Evolutionary conservation across 2,113 vertebrate genomes (phyloP).

Genomic region (Typhlomys cinereus): DNA sequence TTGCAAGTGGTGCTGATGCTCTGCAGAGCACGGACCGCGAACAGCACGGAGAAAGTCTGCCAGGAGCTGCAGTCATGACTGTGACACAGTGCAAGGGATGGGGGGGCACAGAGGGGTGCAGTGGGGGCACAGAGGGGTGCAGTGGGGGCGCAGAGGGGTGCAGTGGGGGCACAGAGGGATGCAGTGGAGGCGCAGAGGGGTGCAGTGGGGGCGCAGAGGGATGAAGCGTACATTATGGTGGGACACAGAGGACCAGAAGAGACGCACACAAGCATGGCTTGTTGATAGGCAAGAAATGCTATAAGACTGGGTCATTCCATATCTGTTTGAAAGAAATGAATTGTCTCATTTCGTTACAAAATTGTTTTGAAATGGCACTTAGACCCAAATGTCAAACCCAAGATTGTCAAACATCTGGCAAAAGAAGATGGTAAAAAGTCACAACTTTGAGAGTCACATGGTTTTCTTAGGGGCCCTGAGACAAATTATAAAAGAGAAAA

Average conservation of each 20-base stretch:
- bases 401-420: neutral
- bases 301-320: neutral
- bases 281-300: neutral
- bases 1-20: too few species aligned
- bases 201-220: neutral
- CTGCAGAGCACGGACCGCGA: too few species aligned
- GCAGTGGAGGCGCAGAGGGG: neutral
- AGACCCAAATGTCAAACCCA: neutral
- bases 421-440: neutral
- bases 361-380: neutral
- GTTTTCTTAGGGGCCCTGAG: neutral
- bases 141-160: neutral
- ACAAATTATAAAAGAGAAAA: neutral
- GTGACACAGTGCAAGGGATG: too few species aligned
- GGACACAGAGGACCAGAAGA: neutral
- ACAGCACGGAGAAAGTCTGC: too few species aligned
- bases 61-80: too few species aligned
- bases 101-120: too few species aligned
- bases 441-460: neutral
- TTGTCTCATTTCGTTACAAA: too few species aligned
- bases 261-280: fast-evolving
- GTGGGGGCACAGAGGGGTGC: too few species aligned
- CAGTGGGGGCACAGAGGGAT: fast-evolving
- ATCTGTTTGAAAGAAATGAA: neutral
- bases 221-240: too few species aligned